phyloP scores from a whole-genome alignment of 2,888 invertebrate genomes.

The Argyresthia albistria region DNA sequence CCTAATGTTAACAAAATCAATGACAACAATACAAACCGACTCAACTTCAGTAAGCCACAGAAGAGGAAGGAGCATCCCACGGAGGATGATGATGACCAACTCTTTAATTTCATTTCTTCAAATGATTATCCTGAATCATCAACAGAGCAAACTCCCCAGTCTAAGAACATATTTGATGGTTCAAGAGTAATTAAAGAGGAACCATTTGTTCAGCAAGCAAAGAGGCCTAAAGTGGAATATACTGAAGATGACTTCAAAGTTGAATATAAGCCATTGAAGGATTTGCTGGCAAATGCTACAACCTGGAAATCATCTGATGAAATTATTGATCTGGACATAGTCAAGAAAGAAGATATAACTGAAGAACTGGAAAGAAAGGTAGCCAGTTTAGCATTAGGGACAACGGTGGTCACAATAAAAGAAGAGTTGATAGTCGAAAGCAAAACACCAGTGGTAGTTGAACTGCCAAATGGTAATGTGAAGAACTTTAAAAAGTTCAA shows the following conservation, averaged over 20 bases:
- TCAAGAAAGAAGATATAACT: conserved; percentile 34
- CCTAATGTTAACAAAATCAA: conserved; percentile 17
- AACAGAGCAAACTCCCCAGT: background rate
- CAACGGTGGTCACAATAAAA: conserved; percentile 39
- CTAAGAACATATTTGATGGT: background rate
- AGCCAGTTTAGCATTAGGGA: conserved; percentile 42
- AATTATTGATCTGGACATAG: conserved; percentile 12
- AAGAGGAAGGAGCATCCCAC: conserved; percentile 28
- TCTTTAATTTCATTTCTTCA: conserved; percentile 47
- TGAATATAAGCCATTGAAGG: background rate
- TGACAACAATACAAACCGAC: conserved; percentile 24
- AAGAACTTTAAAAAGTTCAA: conserved; percentile 61
- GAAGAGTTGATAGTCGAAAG: conserved; percentile 47
- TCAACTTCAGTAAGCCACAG: conserved; percentile 21
- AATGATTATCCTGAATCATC: background rate
- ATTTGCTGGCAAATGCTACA: conserved; percentile 24
- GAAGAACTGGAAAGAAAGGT: conserved; percentile 44
- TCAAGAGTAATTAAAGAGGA: background rate
- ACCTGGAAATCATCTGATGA: conserved; percentile 16
- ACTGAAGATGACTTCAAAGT: background rate
- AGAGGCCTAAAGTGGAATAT: background rate
- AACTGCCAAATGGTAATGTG: conserved; percentile 17
- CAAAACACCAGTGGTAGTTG: conserved; percentile 26
- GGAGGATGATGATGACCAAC: conserved; percentile 37
- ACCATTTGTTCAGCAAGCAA: background rate